Base-by-base conservation (phyloP, 2,113 vertebrate species). In the Catharus fuscescens region DNA sequence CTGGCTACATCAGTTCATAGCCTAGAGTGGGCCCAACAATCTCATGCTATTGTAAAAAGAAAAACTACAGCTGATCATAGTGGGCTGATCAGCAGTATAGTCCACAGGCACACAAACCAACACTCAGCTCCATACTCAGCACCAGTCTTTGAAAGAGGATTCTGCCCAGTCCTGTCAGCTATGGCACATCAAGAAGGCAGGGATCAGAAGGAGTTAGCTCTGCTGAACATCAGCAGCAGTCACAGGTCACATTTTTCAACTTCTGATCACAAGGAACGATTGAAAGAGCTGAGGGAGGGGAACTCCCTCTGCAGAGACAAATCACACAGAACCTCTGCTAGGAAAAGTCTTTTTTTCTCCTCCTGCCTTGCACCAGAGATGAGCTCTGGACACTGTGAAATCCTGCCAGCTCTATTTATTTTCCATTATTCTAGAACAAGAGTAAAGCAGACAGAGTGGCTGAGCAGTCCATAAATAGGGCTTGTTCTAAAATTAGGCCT, bases 401-500 rank as follows among this genome's bases (percentile, higher is more conserved):
- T 92, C 67, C 42, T 1, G 18, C 38, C 88, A 92, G 67, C 47
- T 86, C 82, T 62, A 56, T 85, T 93, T 79, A 71, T 93, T 96
- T 95, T 80, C 56, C 80, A 86, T 71, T 92, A 28, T 80, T 88
- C 83, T 78, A 86, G 73, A 95, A 90, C 53, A 90, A 74, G 47
- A 81, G 29, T 71, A 90, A 73, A 80, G 47, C 82, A 93, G 88
- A 93, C 59, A 84, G 45, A 85, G 60, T 36, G n/a, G 71, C 79
- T 86, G 56, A 93, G 59, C 64, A 80, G 64, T 73, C 88, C 88
- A 86, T 84, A 97, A 96, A 97, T 94, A 93, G 82, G 79, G 44
- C 53, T 88, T 57, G 92, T 83, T 90, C 94, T 96, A 96, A 97
- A 97, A 94, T 96, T 96, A 96, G 94, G 80, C 69, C 61, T 94